phyloP scores from a whole-genome alignment of 2,797 vertebrate species.

The Hydrolagus colliei region DNA sequence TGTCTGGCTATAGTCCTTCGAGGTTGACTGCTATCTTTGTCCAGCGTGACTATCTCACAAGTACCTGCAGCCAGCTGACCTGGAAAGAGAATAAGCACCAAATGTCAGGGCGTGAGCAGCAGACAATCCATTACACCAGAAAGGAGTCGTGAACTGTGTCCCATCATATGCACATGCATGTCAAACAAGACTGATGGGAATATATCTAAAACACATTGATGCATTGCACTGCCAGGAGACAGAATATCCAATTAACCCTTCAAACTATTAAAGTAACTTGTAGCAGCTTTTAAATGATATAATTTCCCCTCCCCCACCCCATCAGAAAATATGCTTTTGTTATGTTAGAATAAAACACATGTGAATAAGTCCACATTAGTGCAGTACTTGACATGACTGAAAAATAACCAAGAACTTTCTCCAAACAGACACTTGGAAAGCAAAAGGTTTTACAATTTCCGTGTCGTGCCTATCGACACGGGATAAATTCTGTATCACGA shows the following conservation, averaged over 20 bases:
- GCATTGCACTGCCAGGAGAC: neutral
- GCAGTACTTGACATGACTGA: neutral
- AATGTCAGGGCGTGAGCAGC: conserved; percentile 47
- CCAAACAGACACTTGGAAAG: neutral
- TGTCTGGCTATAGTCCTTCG: conserved; percentile 95
- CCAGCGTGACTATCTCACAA: conserved; percentile 96
- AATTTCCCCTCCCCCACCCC: neutral
- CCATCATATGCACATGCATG: conserved; percentile 46
- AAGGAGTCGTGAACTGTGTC: conserved; percentile 43
- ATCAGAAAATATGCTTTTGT: neutral
- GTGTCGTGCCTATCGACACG: neutral
- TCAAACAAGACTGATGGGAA: conserved; percentile 41
- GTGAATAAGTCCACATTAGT: neutral
- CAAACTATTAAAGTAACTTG: neutral
- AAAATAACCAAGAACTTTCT: neutral
- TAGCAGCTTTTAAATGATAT: neutral
- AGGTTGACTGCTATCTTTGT: conserved; percentile 97
- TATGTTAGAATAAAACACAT: neutral
- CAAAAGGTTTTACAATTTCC: neutral
- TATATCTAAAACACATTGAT: neutral
- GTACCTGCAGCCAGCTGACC: conserved; percentile 95
- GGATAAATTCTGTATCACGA: neutral
- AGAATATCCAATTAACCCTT: neutral
- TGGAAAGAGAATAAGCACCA: conserved; percentile 56
- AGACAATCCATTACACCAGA: conserved; percentile 47